Percentiles rank a stretch among this genome's conserved stretches.
These are phyloP conservation scores for Sinocyclocheilus grahami DNA, from an alignment of 2,113 vertebrate genomes.

Conservation along the genomic window DNA sequence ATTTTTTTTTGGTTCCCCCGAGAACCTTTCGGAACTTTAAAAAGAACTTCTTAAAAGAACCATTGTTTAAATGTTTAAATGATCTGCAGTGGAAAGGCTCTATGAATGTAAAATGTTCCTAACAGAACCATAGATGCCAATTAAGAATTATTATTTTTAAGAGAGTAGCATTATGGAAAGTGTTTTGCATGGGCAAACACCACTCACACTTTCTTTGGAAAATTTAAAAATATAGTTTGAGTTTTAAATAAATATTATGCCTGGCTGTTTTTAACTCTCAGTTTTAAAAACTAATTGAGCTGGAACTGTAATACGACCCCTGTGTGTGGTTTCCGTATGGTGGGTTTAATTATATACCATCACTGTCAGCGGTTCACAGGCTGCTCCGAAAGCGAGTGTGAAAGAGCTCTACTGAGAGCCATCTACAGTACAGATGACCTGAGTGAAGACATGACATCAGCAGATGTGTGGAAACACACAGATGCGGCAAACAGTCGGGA, in stretches of 20 bases:
- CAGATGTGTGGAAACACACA: constrained; percentile 65
- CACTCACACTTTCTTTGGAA: neutral
- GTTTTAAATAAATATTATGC: neutral
- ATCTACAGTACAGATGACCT: constrained; percentile 70
- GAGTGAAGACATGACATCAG: constrained; percentile 59
- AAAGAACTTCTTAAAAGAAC: no score
- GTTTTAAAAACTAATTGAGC: neutral
- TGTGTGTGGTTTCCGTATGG: neutral
- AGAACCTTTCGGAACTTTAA: no score
- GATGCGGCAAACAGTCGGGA: constrained; percentile 60
- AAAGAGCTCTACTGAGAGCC: constrained; percentile 73
- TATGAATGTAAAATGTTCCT: neutral
- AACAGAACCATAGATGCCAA: neutral
- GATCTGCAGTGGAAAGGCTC: no score
- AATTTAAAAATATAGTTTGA: no score
- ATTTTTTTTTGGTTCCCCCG: no score
- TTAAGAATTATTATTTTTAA: neutral
- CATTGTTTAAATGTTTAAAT: no score
- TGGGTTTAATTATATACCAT: constrained; percentile 5
- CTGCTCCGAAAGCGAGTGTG: constrained; percentile 61
- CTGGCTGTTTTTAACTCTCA: neutral
- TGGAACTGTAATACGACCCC: neutral
- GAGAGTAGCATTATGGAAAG: no score
- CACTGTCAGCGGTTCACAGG: constrained; percentile 70
- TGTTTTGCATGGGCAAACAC: neutral